These are phyloP conservation scores for Pollenia amentaria DNA, from an alignment of 2,888 invertebrate genomes.

Conservation along the genomic window DNA sequence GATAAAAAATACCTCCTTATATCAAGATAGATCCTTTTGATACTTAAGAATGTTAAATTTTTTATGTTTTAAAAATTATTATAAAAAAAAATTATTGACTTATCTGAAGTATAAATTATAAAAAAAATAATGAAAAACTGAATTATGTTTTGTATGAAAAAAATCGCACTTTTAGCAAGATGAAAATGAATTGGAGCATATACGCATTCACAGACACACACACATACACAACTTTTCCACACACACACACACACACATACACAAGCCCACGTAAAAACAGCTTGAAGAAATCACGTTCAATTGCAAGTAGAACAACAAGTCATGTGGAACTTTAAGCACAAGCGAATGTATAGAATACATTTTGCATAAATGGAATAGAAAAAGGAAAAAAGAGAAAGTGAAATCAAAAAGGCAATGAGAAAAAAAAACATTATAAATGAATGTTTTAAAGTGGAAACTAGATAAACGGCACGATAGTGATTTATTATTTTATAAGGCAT, in stretches of 20 bases:
- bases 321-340: constrained; percentile 56
- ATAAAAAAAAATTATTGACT: constrained; percentile 5
- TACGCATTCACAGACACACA: neutral
- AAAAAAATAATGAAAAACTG: constrained; percentile 24
- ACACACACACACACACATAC: neutral
- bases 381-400: neutral
- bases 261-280: constrained; percentile 14
- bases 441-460: neutral
- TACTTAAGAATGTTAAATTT: too few relatives aligned
- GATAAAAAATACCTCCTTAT: too few relatives aligned
- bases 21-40: too few relatives aligned
- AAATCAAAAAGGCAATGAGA: constrained; percentile 17
- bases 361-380: constrained; percentile 30
- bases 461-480: constrained; percentile 10
- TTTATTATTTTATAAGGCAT: neutral
- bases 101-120: constrained; percentile 19
- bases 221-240: neutral
- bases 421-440: constrained; percentile 20
- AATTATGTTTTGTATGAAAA: constrained; percentile 49
- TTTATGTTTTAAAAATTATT: neutral
- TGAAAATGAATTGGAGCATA: constrained; percentile 64
- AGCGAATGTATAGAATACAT: constrained; percentile 29
- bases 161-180: constrained; percentile 49
- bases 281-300: constrained; percentile 60
- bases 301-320: constrained; percentile 47